Evolutionary conservation across 1,140 invertebrate species (phyloP).

Genomic region (Ephestia elutella): DNA sequence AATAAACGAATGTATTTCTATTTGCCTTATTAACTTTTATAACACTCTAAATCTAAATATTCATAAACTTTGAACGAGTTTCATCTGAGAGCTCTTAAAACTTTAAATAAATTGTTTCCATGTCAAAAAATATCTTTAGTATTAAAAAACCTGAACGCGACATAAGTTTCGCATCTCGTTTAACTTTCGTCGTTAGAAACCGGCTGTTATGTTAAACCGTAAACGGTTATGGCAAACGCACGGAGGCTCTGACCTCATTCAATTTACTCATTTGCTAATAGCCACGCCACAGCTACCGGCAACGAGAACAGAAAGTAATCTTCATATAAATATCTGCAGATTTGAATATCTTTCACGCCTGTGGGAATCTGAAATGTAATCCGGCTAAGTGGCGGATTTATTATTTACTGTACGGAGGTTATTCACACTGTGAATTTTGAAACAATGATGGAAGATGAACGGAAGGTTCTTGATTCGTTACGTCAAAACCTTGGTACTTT

Average conservation of each 20-base stretch:
- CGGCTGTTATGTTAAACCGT: neutral
- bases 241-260: neutral
- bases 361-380: neutral
- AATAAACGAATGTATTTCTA: too few species aligned
- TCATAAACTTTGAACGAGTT: too few species aligned
- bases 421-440: neutral
- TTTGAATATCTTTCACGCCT: neutral
- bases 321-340: neutral
- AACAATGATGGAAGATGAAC: neutral
- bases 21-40: too few species aligned
- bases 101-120: neutral
- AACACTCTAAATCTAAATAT: too few species aligned
- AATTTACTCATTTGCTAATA: neutral
- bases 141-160: neutral
- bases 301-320: neutral
- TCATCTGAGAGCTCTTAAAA: neutral
- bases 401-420: neutral
- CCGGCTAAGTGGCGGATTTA: neutral
- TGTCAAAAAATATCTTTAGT: neutral
- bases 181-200: slow-evolving; percentile 1
- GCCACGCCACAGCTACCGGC: neutral
- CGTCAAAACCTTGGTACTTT: too few species aligned
- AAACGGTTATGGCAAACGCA: neutral
- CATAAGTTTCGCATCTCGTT: neutral
- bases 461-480: too few species aligned